Evolutionary conservation across 2,797 vertebrate genomes (phyloP).

Genomic region (Remorina albescens): DNA sequence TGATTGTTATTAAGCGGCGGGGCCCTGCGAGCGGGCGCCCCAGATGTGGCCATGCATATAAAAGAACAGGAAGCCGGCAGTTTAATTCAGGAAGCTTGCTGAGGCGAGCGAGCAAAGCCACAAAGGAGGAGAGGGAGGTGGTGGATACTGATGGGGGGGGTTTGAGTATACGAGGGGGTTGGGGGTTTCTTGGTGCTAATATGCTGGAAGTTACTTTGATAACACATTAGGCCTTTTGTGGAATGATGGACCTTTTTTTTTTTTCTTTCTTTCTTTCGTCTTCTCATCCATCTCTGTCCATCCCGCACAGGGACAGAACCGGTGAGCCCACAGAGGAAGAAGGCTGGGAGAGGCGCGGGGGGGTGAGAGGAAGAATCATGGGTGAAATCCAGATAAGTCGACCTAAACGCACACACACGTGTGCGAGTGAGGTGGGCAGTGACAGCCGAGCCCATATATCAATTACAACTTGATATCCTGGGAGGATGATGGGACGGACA

Average conservation of each 20-base stretch:
- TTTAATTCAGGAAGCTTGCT: slow-evolving; percentile 98
- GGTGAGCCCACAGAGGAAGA: slow-evolving; percentile 79
- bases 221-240: slow-evolving; percentile 88
- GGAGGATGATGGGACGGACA: slow-evolving; percentile 66
- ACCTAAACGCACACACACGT: slow-evolving; percentile 60
- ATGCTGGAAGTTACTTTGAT: slow-evolving; percentile 99
- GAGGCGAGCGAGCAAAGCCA: slow-evolving; percentile 85
- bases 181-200: slow-evolving; percentile 95
- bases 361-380: slow-evolving; percentile 78
- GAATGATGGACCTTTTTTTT: slow-evolving; percentile 53
- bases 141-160: slow-evolving; percentile 16
- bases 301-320: slow-evolving; percentile 60
- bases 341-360: background rate
- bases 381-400: slow-evolving; percentile 82
- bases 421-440: slow-evolving; percentile 56
- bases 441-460: slow-evolving; percentile 82
- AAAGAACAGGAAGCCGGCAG: slow-evolving; percentile 99
- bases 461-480: slow-evolving; percentile 80
- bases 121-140: slow-evolving; percentile 85
- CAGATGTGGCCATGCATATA: slow-evolving; percentile 99
- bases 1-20: slow-evolving; percentile 99
- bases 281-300: slow-evolving; percentile 61
- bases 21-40: slow-evolving; percentile 95
- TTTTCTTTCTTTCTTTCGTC: slow-evolving; percentile 18
- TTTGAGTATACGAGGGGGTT: slow-evolving; percentile 62